Evolutionary conservation across 2,113 vertebrate species (phyloP).

Genomic region (Leiothrix lutea): DNA sequence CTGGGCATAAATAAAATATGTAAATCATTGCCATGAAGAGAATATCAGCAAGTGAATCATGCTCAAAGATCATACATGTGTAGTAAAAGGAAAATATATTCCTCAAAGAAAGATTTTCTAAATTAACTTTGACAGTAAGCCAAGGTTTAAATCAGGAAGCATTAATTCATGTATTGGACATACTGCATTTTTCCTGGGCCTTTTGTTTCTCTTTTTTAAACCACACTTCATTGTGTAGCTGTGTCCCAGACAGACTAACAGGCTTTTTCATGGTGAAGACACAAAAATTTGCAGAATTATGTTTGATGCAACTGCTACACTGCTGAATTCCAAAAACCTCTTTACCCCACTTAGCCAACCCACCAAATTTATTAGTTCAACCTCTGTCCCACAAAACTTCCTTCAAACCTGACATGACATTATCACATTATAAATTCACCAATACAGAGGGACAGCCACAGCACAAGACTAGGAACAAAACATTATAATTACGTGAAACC

Average conservation of each 20-base stretch:
- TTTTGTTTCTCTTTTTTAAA: background rate
- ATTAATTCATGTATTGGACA: background rate
- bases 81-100: slow-evolving; percentile 13
- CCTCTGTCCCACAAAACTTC: background rate
- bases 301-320: background rate
- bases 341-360: background rate
- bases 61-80: background rate
- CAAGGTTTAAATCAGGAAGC: background rate
- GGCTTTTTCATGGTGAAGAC: background rate
- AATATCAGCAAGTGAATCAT: background rate
- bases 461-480: background rate
- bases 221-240: background rate
- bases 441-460: background rate
- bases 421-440: background rate
- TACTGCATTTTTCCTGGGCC: background rate
- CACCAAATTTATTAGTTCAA: background rate
- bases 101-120: slow-evolving; percentile 14
- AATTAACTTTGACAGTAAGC: slow-evolving; percentile 13
- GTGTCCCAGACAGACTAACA: background rate
- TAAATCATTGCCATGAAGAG: background rate
- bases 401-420: background rate
- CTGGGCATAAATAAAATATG: background rate
- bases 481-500: background rate
- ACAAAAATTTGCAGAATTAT: background rate
- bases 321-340: background rate